Conservation (phyloP, 2,888 invertebrate species). For the Entomobrya proxima region DNA sequence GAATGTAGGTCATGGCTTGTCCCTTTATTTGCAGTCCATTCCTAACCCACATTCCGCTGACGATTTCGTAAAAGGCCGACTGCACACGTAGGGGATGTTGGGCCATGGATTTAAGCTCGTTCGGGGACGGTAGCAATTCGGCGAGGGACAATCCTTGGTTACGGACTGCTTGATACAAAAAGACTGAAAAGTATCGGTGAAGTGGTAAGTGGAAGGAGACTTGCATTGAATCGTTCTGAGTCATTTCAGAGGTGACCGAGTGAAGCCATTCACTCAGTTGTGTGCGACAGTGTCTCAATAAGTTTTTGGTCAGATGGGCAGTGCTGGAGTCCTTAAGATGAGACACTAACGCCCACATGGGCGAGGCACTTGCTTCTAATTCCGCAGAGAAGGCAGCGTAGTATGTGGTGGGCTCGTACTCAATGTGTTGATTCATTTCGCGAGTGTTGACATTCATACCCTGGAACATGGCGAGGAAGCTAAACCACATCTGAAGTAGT, state of each 20-base stretch:
- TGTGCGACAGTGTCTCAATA: constrained; percentile 86
- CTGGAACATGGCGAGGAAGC: constrained; percentile 95
- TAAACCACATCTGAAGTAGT: constrained; percentile 97
- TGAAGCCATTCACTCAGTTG: constrained; percentile 88
- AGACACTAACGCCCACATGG: constrained; percentile 97
- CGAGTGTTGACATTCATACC: constrained; percentile 98
- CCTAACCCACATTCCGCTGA: constrained; percentile 95
- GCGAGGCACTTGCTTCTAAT: constrained; percentile 96
- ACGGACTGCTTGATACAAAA: constrained; percentile 90
- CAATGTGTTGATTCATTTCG: constrained; percentile 93
- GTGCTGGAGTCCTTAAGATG: constrained; percentile 89
- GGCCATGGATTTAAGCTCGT: constrained; percentile 88
- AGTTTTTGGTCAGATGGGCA: constrained; percentile 84
- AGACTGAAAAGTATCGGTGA: constrained; percentile 94
- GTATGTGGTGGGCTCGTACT: constrained; percentile 97
- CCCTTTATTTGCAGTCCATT: constrained; percentile 98
- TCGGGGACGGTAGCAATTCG: constrained; percentile 88
- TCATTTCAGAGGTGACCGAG: constrained; percentile 61
- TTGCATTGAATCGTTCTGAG: constrained; percentile 87
- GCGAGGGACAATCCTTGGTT: constrained; percentile 84
- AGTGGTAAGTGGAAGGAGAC: constrained; percentile 97
- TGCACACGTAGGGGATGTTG: constrained; percentile 86
- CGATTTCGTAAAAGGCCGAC: constrained; percentile 96
- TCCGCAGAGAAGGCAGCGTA: constrained; percentile 99
- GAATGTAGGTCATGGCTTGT: constrained; percentile 99